phyloP scores from a whole-genome alignment of 2,797 vertebrate genomes.

The Hipposideros larvatus region DNA sequence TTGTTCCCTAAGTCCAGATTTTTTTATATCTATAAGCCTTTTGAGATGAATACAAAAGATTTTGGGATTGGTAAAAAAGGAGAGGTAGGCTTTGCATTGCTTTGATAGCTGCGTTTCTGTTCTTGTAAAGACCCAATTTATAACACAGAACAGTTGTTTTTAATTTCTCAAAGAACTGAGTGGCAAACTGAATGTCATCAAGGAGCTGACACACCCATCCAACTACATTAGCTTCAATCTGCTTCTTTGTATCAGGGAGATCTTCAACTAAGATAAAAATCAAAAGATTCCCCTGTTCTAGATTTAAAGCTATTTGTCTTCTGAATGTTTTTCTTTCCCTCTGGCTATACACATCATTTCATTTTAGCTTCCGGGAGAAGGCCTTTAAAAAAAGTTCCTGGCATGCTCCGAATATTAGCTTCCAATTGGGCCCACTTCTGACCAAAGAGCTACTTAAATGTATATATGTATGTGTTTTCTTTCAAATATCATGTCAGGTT shows the following conservation, averaged over 20 bases:
- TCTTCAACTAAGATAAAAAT: background rate
- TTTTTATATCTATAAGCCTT: background rate
- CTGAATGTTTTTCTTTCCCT: background rate
- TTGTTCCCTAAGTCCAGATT: background rate
- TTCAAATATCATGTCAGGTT: background rate
- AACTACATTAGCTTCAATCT: background rate
- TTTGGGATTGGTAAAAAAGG: background rate
- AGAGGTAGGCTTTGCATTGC: background rate
- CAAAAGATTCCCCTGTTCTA: background rate
- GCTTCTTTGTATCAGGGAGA: background rate
- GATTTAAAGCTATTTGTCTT: background rate
- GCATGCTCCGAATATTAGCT: background rate
- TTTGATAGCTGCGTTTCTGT: background rate
- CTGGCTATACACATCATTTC: background rate
- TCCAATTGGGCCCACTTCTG: background rate
- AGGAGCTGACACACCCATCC: background rate
- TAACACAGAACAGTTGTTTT: background rate
- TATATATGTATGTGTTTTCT: no score
- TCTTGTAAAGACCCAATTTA: background rate
- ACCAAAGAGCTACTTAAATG: background rate
- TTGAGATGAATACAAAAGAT: background rate
- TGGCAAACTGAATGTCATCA: background rate
- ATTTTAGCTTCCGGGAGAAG: background rate
- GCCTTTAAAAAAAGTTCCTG: no score
- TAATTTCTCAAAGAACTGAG: background rate